Base-by-base conservation (phyloP, 2,888 invertebrate genomes). In the Miltochrista miniata region DNA sequence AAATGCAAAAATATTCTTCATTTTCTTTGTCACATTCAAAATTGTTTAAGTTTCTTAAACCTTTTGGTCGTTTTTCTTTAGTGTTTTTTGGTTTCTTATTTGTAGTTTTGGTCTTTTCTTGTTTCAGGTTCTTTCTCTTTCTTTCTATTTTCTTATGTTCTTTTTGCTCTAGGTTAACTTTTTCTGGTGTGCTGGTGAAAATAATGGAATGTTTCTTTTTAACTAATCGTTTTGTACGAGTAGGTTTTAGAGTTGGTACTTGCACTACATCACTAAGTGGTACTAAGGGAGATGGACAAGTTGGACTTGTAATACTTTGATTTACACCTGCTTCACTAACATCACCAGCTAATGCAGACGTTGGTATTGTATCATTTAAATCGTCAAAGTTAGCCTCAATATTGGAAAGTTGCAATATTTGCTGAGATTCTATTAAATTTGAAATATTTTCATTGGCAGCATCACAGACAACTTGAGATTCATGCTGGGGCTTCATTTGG, bases 61-160 rank as follows among this genome's bases (percentile, higher is more conserved):
- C n/a, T n/a, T n/a, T n/a, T n/a, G 29, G n/a, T 44, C 12, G 31
- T 43, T 45, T 43, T 42, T 43, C 31, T 39, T 15, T 47, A 40
- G 40, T 40, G 29, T n/a, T n/a, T n/a, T n/a, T n/a, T n/a, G n/a
- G n/a, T n/a, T n/a, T n/a, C n/a, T n/a, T n/a, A n/a, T n/a, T 46
- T 46, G 31, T n/a, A n/a, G n/a, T n/a, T n/a, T n/a, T 12, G 8
- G 24, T 45, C 4, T 45, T 38, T 45, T 37, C 31, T 37, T 45
- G 36, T 18, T 18, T 29, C 37, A 37, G 24, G n/a, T 45, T 48
- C 41, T 42, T 45, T 48, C 38, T 43, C 36, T 56, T 45, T 36
- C 36, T 51, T 42, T 49, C 45, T 36, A 48, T 42, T 55, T 48
- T 46, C 29, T 41, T 49, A 46, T 45, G 41, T 56, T 51, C 47